Conservation (phyloP, 2,888 invertebrate genomes). For the Napeogenes sylphis region DNA sequence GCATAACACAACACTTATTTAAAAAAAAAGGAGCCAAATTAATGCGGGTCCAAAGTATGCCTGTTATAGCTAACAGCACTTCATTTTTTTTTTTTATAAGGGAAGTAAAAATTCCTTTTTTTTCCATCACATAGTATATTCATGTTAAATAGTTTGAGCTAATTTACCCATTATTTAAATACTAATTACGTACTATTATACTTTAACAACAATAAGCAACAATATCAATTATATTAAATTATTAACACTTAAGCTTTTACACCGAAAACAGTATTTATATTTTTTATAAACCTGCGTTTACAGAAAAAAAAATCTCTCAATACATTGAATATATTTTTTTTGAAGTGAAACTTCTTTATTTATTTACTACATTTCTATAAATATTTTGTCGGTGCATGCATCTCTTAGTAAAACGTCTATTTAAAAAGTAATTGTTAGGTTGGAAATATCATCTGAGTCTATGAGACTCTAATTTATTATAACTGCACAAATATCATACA, state of each 20-base stretch:
- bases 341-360: too few species aligned
- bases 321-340: neutral
- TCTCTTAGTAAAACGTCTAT: too few species aligned
- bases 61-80: too few species aligned
- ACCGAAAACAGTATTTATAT: neutral
- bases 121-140: constrained; percentile 60
- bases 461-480: neutral
- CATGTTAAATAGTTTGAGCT: constrained; percentile 64
- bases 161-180: constrained; percentile 68
- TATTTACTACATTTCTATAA: neutral
- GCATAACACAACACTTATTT: too few species aligned
- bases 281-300: constrained; percentile 5
- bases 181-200: constrained; percentile 53
- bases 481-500: too few species aligned
- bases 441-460: too few species aligned
- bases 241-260: constrained; percentile 18
- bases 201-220: constrained; percentile 72
- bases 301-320: neutral
- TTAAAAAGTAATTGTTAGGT: too few species aligned
- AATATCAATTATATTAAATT: constrained; percentile 50
- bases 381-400: too few species aligned
- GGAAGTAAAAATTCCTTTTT: constrained; percentile 24
- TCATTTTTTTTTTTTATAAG: neutral
- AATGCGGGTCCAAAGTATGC: too few species aligned
- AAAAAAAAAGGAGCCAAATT: too few species aligned